Conservation (phyloP, 64 coral and sea anemone genomes). For the Actinia equina region DNA sequence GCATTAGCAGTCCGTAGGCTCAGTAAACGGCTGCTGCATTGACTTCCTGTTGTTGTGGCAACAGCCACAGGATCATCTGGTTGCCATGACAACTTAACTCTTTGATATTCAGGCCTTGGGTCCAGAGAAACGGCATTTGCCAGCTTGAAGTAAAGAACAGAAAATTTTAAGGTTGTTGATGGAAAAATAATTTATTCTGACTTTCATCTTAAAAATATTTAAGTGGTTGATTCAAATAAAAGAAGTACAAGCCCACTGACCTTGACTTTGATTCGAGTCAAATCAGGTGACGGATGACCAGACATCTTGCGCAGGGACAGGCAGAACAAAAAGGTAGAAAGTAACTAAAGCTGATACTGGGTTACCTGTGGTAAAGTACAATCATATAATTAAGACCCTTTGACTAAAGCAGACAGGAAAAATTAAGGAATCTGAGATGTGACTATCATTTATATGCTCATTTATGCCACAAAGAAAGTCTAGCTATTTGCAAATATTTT, state of each 20-base stretch:
- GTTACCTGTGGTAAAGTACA: constrained; percentile 45
- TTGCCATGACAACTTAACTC: constrained; percentile 80
- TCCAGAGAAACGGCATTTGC: constrained; percentile 59
- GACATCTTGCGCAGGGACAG: constrained; percentile 81
- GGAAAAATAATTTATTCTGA: too few species aligned
- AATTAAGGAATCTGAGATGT: too few species aligned
- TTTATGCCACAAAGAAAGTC: too few species aligned
- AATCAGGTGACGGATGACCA: constrained; percentile 51
- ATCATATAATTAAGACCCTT: too few species aligned
- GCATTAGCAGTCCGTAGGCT: constrained; percentile 98
- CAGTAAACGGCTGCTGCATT: constrained; percentile 94
- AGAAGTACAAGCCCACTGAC: constrained; percentile 16
- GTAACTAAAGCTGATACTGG: constrained; percentile 97
- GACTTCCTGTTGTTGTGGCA: constrained; percentile 85
- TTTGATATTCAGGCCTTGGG: constrained; percentile 85
- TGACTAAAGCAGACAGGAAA: too few species aligned
- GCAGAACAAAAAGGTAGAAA: constrained; percentile 91
- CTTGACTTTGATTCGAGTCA: constrained; percentile 77
- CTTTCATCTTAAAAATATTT: too few species aligned
- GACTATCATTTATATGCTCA: too few species aligned
- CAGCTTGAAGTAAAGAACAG: constrained; percentile 35
- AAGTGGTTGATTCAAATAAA: background rate
- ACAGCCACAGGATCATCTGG: constrained; percentile 71
- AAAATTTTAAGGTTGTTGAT: background rate
- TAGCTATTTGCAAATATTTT: too few species aligned